phyloP scores from a whole-genome alignment of 2,797 vertebrate species.

The Perodicticus potto region DNA sequence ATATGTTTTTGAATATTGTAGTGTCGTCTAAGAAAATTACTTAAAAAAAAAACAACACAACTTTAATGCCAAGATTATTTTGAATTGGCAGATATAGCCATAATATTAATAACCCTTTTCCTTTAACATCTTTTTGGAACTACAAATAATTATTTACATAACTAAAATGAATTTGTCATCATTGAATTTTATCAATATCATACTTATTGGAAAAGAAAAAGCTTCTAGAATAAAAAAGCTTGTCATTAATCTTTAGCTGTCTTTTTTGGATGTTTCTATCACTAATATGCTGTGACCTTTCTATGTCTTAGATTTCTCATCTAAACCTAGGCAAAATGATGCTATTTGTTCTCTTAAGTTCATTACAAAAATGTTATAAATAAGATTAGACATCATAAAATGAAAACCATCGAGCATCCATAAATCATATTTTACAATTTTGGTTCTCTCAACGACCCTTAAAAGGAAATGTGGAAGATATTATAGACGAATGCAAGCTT shows the following conservation, averaged over 20 bases:
- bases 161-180: constrained; percentile 52
- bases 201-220: constrained; percentile 33
- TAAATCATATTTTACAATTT: constrained; percentile 43
- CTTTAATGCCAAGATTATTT: constrained; percentile 63
- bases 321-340: background rate
- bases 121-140: constrained; percentile 51
- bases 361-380: background rate
- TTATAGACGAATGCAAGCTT: background rate
- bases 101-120: constrained; percentile 56
- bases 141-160: constrained; percentile 53
- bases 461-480: background rate
- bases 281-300: constrained; percentile 27
- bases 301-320: constrained; percentile 32
- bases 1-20: constrained; percentile 78
- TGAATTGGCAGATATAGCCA: constrained; percentile 48
- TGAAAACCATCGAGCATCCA: background rate
- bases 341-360: constrained; percentile 21
- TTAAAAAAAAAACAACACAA: constrained; percentile 18
- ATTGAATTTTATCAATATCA: constrained; percentile 11
- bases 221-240: background rate
- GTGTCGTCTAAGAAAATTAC: constrained; percentile 67
- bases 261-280: background rate
- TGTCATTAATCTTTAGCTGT: background rate
- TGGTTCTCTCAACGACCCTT: background rate
- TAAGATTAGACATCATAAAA: background rate